Percentiles rank a stretch among this genome's conserved stretches.
Evolutionary conservation across 2,113 vertebrate genomes (phyloP).

Genomic region (Gobio gobio): DNA sequence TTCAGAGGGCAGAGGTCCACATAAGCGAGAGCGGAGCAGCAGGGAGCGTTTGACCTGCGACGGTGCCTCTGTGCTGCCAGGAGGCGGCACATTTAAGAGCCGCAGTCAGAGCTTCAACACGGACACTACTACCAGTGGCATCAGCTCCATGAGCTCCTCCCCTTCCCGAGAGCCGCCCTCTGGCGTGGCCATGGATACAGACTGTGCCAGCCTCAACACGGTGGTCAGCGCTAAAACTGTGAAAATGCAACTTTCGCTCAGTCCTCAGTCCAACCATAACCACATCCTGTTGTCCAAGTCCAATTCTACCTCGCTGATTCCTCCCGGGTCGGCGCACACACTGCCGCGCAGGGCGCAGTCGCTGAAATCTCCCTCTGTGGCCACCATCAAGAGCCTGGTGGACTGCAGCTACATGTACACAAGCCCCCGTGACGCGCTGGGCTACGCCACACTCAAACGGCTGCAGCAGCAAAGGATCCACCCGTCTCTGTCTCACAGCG

Average conservation of each 20-base stretch:
- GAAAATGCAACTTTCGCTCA: constrained; percentile 64
- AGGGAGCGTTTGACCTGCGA: constrained; percentile 80
- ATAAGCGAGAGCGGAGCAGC: constrained; percentile 62
- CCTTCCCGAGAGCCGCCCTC: constrained; percentile 80
- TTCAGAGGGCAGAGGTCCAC: background rate
- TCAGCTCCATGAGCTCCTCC: constrained; percentile 89
- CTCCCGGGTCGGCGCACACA: constrained; percentile 82
- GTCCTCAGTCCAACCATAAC: background rate
- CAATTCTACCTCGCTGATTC: constrained; percentile 81
- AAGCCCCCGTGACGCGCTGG: constrained; percentile 85
- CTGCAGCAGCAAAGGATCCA: constrained; percentile 88
- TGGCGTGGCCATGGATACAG: constrained; percentile 78
- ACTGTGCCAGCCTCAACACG: constrained; percentile 85
- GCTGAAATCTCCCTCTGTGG: constrained; percentile 83
- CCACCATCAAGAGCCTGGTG: constrained; percentile 82
- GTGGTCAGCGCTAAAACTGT: constrained; percentile 83
- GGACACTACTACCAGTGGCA: constrained; percentile 87
- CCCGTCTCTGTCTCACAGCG: constrained; percentile 84
- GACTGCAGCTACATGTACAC: constrained; percentile 87
- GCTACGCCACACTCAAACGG: constrained; percentile 84
- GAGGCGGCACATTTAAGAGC: constrained; percentile 81
- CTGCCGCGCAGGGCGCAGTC: constrained; percentile 86
- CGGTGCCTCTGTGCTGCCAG: constrained; percentile 58
- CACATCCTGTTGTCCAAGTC: constrained; percentile 81
- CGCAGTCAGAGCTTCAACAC: constrained; percentile 89